These are phyloP conservation scores for Labeo catla DNA, from an alignment of 2,113 vertebrate species.

Conservation along the genomic window DNA sequence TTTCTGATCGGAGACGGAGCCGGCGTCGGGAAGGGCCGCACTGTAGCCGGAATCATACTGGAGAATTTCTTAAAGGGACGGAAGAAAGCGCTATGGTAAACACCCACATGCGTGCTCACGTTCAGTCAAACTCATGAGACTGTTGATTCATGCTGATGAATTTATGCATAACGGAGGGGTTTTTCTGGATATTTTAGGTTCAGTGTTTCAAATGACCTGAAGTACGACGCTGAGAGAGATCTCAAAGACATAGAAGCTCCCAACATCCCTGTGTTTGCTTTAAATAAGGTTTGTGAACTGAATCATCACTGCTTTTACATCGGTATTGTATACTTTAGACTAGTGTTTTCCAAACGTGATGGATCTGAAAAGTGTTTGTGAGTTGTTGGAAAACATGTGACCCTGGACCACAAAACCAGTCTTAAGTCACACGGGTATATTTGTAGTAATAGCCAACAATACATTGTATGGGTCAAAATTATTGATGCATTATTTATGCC, in stretches of 20 bases:
- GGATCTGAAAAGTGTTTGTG: not conserved
- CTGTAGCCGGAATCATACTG: constrained; percentile 92
- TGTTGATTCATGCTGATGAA: not conserved
- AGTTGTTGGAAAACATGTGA: not conserved
- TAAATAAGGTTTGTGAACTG: constrained; percentile 87
- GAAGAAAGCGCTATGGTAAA: constrained; percentile 94
- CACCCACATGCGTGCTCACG: not conserved
- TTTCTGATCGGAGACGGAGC: constrained; percentile 96
- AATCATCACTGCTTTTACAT: not conserved
- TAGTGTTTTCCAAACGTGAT: not conserved
- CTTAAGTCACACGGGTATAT: too few species aligned
- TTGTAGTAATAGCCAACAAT: too few species aligned
- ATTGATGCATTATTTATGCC: too few species aligned
- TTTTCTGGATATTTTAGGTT: constrained; percentile 79
- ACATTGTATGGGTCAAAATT: too few species aligned
- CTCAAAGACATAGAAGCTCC: constrained; percentile 92
- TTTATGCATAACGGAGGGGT: not conserved
- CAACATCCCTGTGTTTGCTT: constrained; percentile 90
- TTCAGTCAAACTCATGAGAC: not conserved
- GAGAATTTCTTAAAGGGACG: constrained; percentile 92
- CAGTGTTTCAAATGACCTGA: constrained; percentile 98
- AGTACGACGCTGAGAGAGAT: constrained; percentile 95
- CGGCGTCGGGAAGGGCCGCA: constrained; percentile 95
- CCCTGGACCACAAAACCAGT: too few species aligned
- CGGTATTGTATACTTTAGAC: not conserved